Evolutionary conservation across 2,888 invertebrate species (phyloP).

Genomic region (Diaprepes abbreviatus): DNA sequence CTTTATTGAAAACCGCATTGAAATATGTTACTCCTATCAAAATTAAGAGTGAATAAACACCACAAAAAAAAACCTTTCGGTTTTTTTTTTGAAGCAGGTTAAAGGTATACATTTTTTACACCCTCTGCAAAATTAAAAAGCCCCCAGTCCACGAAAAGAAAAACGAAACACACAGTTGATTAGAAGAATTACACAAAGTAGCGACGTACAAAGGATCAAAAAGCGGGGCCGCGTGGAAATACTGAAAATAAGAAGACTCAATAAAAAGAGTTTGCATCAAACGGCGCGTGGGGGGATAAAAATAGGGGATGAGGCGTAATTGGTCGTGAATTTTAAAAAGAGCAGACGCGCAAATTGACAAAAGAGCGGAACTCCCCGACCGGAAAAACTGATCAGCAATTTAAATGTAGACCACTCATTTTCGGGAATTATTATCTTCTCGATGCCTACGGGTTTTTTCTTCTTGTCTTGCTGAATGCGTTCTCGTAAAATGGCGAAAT

Average conservation of each 20-base stretch:
- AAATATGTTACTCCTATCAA: no score
- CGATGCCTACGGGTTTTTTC: background rate
- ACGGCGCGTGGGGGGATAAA: slow-evolving; percentile 7
- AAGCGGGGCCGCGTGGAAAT: slow-evolving; percentile 6
- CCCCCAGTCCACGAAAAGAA: background rate
- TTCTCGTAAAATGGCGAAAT: no score
- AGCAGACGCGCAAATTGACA: slow-evolving; percentile 45
- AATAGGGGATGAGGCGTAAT: slow-evolving; percentile 28
- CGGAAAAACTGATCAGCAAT: slow-evolving; percentile 68
- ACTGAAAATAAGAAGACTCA: slow-evolving; percentile 23
- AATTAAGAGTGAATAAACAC: no score
- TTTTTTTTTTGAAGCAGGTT: no score
- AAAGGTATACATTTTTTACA: no score
- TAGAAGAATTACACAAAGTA: slow-evolving; percentile 7
- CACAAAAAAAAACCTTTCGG: no score
- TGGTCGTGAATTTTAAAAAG: slow-evolving; percentile 48
- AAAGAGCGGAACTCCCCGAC: slow-evolving; percentile 65
- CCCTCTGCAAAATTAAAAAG: no score
- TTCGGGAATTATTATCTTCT: slow-evolving; percentile 52
- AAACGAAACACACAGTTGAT: slow-evolving; percentile 4
- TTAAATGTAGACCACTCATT: slow-evolving; percentile 66
- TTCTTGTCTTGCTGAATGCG: background rate
- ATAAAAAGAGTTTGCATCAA: slow-evolving; percentile 31
- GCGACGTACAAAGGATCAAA: slow-evolving; percentile 17
- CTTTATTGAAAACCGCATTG: no score